These are phyloP conservation scores for Clusia tigrina DNA, from an alignment of 2,888 invertebrate genomes.

Conservation along the genomic window DNA sequence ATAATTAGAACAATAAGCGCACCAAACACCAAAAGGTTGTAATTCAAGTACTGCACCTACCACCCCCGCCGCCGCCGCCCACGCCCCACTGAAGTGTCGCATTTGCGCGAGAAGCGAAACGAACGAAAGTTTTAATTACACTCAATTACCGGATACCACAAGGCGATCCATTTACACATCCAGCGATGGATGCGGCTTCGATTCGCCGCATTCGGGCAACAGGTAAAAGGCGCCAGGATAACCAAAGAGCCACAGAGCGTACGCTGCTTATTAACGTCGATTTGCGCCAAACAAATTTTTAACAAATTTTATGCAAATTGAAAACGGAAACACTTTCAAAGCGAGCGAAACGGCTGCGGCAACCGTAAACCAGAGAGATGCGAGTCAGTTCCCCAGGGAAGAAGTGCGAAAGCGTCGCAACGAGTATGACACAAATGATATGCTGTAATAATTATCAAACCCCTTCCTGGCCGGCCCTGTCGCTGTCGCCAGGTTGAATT, in stretches of 20 bases:
- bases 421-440: constrained; percentile 24
- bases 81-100: constrained; percentile 46
- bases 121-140: constrained; percentile 61
- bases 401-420: not conserved
- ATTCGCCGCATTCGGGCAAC: constrained; percentile 32
- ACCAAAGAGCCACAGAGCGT: not conserved
- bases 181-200: constrained; percentile 12
- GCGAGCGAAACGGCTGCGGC: constrained; percentile 33
- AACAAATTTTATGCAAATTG: constrained; percentile 64
- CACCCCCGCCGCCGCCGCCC: constrained; percentile 9
- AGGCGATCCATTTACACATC: constrained; percentile 55
- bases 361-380: constrained; percentile 37
- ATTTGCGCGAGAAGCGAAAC: constrained; percentile 41
- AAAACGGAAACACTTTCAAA: constrained; percentile 61
- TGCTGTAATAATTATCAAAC: constrained; percentile 35
- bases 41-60: constrained; percentile 21
- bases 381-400: constrained; percentile 29
- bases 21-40: constrained; percentile 32
- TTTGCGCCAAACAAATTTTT: constrained; percentile 43
- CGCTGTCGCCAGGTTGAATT: constrained; percentile 21
- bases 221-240: constrained; percentile 34
- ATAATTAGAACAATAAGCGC: constrained; percentile 56
- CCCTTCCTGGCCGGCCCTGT: constrained; percentile 33
- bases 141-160: constrained; percentile 62
- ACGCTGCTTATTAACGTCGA: constrained; percentile 54